Evolutionary conservation across 2,797 vertebrate species (phyloP).

Genomic region (Morus bassanus): DNA sequence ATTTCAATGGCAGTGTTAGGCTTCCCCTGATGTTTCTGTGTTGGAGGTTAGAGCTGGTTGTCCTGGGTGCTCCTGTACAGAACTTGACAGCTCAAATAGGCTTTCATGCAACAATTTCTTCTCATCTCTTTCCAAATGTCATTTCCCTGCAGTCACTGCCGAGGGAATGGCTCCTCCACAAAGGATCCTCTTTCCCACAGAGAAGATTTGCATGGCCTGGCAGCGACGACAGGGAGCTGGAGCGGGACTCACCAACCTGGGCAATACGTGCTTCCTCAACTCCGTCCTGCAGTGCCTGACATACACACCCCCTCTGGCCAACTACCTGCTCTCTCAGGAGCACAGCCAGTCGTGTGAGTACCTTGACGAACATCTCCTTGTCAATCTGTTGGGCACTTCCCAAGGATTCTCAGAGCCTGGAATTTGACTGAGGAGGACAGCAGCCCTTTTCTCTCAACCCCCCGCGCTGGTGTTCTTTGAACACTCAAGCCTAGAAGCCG

Average conservation of each 20-base stretch:
- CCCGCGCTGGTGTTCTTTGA: background rate
- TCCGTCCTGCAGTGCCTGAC: slow-evolving; percentile 90
- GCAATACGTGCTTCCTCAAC: slow-evolving; percentile 91
- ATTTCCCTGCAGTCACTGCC: slow-evolving; percentile 66
- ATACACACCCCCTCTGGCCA: slow-evolving; percentile 47
- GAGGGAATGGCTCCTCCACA: slow-evolving; percentile 86
- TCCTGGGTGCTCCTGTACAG: no score
- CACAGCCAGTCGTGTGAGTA: background rate
- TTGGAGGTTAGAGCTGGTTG: no score
- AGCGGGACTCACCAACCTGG: slow-evolving; percentile 90
- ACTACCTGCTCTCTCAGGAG: slow-evolving; percentile 29
- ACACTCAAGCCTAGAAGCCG: background rate
- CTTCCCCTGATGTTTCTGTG: no score
- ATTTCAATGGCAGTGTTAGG: no score
- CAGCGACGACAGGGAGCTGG: slow-evolving; percentile 84
- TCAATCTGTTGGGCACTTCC: background rate
- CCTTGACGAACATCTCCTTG: background rate
- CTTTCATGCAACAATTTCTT: background rate
- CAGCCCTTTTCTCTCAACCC: background rate
- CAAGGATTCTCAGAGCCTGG: background rate
- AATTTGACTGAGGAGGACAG: background rate
- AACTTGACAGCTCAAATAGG: no score
- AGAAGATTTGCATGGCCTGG: slow-evolving; percentile 88
- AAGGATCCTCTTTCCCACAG: slow-evolving; percentile 83
- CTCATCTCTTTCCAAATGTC: background rate